phyloP scores from a whole-genome alignment of 2,888 invertebrate genomes.

The Cyclophora albipunctata region DNA sequence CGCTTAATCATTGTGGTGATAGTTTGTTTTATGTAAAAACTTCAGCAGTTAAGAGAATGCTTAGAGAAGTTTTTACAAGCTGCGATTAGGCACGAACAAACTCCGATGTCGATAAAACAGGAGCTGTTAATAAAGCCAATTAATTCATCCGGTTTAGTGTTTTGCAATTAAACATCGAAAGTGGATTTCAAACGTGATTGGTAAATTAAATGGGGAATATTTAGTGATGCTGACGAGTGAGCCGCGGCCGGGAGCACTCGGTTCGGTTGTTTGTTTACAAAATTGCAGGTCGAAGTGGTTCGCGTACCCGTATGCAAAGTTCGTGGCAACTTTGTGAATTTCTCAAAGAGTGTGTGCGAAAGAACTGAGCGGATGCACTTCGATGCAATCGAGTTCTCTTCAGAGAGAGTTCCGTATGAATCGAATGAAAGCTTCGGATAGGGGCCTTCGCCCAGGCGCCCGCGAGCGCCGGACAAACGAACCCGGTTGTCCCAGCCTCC shows the following conservation, averaged over 20 bases:
- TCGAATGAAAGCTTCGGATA: slow-evolving; percentile 46
- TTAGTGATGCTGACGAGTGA: neutral
- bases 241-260: neutral
- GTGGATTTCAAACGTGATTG: slow-evolving; percentile 5
- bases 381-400: slow-evolving; percentile 45
- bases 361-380: slow-evolving; percentile 44
- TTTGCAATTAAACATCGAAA: slow-evolving; percentile 12
- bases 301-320: slow-evolving; percentile 34
- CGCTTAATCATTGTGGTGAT: slow-evolving; percentile 12
- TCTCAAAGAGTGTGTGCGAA: slow-evolving; percentile 36
- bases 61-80: slow-evolving; percentile 37
- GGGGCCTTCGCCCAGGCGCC: slow-evolving; percentile 29
- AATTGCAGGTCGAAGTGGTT: slow-evolving; percentile 34
- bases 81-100: slow-evolving; percentile 34
- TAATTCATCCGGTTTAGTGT: slow-evolving; percentile 22
- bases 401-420: slow-evolving; percentile 39
- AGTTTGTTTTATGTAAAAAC: slow-evolving; percentile 27
- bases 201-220: slow-evolving; percentile 7
- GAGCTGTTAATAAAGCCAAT: slow-evolving; percentile 27
- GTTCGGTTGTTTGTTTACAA: slow-evolving; percentile 34
- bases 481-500: slow-evolving; percentile 9
- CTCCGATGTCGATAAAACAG: slow-evolving; percentile 33
- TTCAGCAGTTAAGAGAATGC: slow-evolving; percentile 27
- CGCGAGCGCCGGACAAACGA: slow-evolving; percentile 19
- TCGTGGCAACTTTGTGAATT: slow-evolving; percentile 44